Conservation (phyloP, 2,888 invertebrate genomes). For the Caenorhabditis angaria region DNA sequence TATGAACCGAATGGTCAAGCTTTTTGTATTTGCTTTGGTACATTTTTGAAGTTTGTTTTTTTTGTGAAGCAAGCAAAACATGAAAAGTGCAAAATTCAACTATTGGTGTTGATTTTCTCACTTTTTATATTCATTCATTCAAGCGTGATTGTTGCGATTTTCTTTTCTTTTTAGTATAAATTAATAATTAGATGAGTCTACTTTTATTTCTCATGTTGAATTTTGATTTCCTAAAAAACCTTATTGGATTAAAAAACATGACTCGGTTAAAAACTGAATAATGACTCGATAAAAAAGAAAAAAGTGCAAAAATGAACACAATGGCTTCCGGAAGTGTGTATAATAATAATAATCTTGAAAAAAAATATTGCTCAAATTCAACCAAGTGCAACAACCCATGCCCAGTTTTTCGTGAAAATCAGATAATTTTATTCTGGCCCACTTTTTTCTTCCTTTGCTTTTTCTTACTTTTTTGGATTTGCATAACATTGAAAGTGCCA, state of each 20-base stretch:
- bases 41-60: neutral
- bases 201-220: too few relatives aligned
- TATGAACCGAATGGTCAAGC: too few relatives aligned
- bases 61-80: too few relatives aligned
- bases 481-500: neutral
- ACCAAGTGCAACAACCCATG: too few relatives aligned
- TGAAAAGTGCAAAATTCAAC: too few relatives aligned
- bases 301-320: neutral
- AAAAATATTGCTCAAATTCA: too few relatives aligned
- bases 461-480: neutral
- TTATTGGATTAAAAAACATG: too few relatives aligned
- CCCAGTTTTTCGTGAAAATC: conserved; percentile 1
- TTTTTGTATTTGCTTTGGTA: too few relatives aligned
- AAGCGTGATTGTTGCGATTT: neutral
- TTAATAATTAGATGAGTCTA: too few relatives aligned
- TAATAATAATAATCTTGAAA: neutral
- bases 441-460: neutral
- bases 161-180: neutral
- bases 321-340: neutral
- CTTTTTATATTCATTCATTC: neutral
- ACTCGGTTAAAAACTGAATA: too few relatives aligned
- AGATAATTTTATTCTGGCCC: neutral
- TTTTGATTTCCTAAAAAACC: too few relatives aligned
- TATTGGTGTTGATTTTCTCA: neutral
- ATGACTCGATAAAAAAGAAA: too few relatives aligned